Conservation (phyloP, 2,797 vertebrate genomes). For the Alcedo quadribrachys region DNA sequence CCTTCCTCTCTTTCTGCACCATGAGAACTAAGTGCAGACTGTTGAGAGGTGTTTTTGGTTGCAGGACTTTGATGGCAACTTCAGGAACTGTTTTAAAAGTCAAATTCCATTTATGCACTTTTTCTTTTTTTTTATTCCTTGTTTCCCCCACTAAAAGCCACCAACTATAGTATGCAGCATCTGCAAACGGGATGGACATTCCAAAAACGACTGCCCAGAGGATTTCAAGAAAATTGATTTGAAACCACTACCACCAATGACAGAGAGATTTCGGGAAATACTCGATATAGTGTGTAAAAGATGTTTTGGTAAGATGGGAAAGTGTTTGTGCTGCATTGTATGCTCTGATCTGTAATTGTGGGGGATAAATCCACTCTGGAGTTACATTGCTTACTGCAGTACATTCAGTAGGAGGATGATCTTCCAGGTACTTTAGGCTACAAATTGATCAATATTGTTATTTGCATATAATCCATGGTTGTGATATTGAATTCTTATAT, state of each 20-base stretch:
- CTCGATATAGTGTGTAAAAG: constrained; percentile 91
- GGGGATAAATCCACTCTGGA: not conserved
- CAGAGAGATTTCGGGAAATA: constrained; percentile 90
- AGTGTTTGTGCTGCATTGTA: not conserved
- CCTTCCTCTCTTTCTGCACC: not conserved
- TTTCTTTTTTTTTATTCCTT: not conserved
- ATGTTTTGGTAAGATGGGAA: constrained; percentile 87
- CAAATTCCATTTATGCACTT: not conserved
- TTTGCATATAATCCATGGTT: not conserved
- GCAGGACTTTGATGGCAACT: not conserved
- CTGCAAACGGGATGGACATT: constrained; percentile 97
- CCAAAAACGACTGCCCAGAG: constrained; percentile 96
- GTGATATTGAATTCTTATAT: not conserved
- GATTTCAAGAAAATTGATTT: constrained; percentile 99
- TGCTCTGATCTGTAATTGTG: not conserved
- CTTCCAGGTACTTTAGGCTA: not conserved
- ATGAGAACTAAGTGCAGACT: not conserved
- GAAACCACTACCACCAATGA: constrained; percentile 92
- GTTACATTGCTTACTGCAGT: not conserved
- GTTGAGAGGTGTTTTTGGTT: not conserved
- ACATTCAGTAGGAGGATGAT: not conserved
- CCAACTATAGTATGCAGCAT: constrained; percentile 98
- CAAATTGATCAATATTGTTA: not conserved
- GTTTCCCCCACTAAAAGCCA: constrained; percentile 78
- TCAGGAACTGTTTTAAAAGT: not conserved